phyloP scores from a whole-genome alignment of 2,888 invertebrate species.

The Tachystola acroxantha region DNA sequence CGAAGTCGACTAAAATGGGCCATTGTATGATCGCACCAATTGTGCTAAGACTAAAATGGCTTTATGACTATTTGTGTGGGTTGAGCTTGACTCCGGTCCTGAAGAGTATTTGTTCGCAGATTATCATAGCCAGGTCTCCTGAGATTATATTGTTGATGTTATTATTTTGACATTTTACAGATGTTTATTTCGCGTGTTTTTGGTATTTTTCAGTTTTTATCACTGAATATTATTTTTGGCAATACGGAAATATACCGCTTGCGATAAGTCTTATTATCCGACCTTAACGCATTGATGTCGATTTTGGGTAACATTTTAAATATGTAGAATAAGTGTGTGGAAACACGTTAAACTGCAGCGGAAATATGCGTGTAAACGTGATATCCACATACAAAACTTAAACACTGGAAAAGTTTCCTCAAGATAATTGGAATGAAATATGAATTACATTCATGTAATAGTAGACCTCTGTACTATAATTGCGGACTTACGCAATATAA shows the following conservation, averaged over 20 bases:
- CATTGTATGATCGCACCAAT: constrained; percentile 3
- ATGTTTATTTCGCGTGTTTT: no score
- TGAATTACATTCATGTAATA: not conserved
- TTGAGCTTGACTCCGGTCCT: constrained; percentile 1
- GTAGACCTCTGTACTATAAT: not conserved
- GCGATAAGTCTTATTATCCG: no score
- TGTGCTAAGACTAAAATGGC: constrained; percentile 2
- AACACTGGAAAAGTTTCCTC: not conserved
- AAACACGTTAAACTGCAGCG: not conserved
- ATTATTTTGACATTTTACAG: no score
- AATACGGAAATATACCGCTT: no score
- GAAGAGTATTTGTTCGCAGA: not conserved
- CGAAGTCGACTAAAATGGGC: constrained; percentile 3
- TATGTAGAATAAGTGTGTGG: not conserved
- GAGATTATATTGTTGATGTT: no score
- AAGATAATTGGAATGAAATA: not conserved
- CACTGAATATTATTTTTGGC: no score
- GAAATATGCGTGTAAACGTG: not conserved
- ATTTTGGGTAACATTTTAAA: no score
- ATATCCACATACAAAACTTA: not conserved
- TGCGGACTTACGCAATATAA: not conserved
- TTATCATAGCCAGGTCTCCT: no score
- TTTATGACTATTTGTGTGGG: constrained; percentile 4
- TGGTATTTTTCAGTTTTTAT: no score
- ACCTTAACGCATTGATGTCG: no score